Evolutionary conservation across 2,888 invertebrate genomes (phyloP), one percentile per base, ranked within the genome.

Genomic region (Omphaloscelis lunosa): DNA sequence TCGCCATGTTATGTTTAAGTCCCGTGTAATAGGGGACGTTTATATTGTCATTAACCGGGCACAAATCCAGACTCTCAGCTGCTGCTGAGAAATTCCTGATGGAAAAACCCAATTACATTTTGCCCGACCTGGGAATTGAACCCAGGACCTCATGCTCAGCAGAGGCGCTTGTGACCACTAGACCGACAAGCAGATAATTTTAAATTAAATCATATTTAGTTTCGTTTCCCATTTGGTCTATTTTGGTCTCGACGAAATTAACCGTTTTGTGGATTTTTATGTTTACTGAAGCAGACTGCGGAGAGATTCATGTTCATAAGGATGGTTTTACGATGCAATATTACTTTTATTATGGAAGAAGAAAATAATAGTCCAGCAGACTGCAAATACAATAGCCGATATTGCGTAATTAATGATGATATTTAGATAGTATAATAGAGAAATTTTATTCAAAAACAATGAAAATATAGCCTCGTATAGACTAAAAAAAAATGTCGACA

Each of bases 261-360:
- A 56, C 23, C 6, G 29, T 80, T 58, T 58, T 62, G 71, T 77
- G 27, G 34, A 15, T 1, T 79, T 79, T 27, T 15, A 39, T 62
- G 56, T 63, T 80, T 74, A 74, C 39, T 56, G 20, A 48, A 77
- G 20, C 74, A 20, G n/a, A 48, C 48, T 34, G 74, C 23, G 53
- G 23, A 51, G n/a, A 51, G 39, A 80, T 78, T 56, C 15, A 56
- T n/a, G 76, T 51, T 59, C 51, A 27, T 61, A 53, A 61, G 41
- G 27, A 53, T 53, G 15, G 45, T 61, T 79, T 80, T 48, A 78
- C n/a, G 74, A 63, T 58, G n/a, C 9, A 80, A 63, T 78, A 63
- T 58, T 41, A 41, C n/a, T 73, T 77, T 80, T 80, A 79, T 51
- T 53, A 45, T 53, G 23, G 20, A 9, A 17, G 20, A 45, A 61